These are phyloP conservation scores for Lipophrys pholis DNA, from an alignment of 2,113 vertebrate genomes.

Conservation along the genomic window DNA sequence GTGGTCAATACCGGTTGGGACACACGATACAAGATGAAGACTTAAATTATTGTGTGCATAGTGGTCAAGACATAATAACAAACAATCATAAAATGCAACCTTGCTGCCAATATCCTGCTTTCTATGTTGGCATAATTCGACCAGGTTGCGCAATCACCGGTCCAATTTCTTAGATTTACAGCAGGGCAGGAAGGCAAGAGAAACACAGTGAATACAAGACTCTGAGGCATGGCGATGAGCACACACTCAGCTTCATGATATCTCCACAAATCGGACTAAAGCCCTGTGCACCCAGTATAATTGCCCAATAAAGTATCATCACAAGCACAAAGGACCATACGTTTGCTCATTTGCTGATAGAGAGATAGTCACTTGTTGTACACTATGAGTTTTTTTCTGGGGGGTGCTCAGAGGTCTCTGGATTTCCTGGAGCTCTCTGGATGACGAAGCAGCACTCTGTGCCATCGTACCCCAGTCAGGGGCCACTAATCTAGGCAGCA, in stretches of 20 bases:
- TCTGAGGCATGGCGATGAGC: conserved; percentile 18
- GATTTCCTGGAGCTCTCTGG: conserved; percentile 41
- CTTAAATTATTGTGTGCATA: neutral
- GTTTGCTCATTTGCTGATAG: conserved; percentile 11
- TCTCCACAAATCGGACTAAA: conserved; percentile 29
- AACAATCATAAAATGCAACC: neutral
- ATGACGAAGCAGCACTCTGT: conserved; percentile 45
- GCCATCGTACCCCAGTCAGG: conserved; percentile 47
- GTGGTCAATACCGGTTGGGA: too few species aligned
- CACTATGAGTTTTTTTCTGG: conserved; percentile 7
- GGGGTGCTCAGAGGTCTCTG: conserved; percentile 7
- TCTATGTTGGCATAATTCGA: neutral
- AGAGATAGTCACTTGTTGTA: conserved; percentile 27
- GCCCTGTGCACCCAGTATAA: conserved; percentile 41
- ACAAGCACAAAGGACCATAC: conserved; percentile 32
- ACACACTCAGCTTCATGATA: conserved; percentile 33
- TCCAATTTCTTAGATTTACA: neutral
- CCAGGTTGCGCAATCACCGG: too few species aligned
- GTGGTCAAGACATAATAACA: neutral
- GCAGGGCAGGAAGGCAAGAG: neutral
- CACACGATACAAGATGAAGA: neutral
- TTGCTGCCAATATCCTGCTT: neutral
- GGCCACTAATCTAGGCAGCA: conserved; percentile 54
- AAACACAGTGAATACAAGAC: neutral
- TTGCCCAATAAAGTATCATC: conserved; percentile 61